phyloP scores from a whole-genome alignment of 2,888 invertebrate species.

The Tipula confusa region DNA sequence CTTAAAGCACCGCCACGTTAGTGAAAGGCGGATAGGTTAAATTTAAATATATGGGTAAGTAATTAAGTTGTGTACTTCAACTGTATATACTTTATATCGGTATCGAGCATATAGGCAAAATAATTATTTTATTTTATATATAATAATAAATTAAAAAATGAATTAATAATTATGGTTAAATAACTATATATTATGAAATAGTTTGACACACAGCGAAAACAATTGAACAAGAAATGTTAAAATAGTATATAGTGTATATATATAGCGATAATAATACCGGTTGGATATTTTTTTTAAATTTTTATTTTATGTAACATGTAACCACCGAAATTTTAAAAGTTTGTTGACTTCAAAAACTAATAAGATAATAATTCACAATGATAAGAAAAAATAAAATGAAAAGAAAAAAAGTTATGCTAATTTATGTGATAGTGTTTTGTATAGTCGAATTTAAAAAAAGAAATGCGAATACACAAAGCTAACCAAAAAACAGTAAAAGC shows the following conservation, averaged over 20 bases:
- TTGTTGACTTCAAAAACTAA: neutral
- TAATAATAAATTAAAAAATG: neutral
- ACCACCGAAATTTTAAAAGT: neutral
- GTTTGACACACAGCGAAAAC: neutral
- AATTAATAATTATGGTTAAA: neutral
- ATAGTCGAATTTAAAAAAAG: neutral
- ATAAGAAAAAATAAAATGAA: neutral
- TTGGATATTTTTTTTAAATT: neutral
- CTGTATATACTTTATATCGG: neutral
- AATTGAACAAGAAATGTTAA: neutral
- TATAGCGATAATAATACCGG: neutral
- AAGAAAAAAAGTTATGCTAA: neutral
- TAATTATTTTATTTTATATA: neutral
- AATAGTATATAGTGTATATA: neutral
- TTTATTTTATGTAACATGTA: no score
- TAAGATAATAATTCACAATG: neutral
- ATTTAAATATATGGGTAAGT: neutral
- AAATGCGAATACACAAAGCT: neutral
- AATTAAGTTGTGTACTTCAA: neutral
- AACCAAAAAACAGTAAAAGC: neutral
- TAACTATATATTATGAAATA: neutral
- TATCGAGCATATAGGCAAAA: neutral
- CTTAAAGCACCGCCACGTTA: neutral
- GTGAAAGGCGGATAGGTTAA: slow-evolving; percentile 25
- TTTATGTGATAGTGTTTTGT: neutral